A percentile compares a stretch with the other conserved stretches of the same genome.
Evolutionary conservation across 2,888 invertebrate genomes (phyloP).

Genomic region (Euzophera pinguis): DNA sequence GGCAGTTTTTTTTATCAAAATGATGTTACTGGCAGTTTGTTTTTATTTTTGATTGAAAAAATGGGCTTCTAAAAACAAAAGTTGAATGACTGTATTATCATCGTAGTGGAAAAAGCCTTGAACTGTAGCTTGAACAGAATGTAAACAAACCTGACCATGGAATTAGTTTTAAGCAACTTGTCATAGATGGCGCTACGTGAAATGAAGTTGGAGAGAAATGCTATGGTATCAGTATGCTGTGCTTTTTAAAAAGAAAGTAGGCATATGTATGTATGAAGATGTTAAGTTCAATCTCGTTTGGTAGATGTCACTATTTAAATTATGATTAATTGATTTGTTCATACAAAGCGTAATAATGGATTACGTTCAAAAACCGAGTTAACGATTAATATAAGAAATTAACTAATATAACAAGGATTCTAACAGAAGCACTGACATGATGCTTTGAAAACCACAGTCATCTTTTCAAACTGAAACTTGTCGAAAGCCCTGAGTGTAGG

Average conservation of each 20-base stretch:
- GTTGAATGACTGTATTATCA: neutral
- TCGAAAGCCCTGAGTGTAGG: too few relatives aligned
- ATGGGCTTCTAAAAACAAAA: neutral
- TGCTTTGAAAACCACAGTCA: too few relatives aligned
- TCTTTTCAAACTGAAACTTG: too few relatives aligned
- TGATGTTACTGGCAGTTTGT: neutral
- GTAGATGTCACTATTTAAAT: slow-evolving; percentile 5
- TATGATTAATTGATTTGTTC: neutral
- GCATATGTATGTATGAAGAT: neutral
- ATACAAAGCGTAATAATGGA: too few relatives aligned
- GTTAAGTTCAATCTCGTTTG: neutral
- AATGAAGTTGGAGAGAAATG: neutral
- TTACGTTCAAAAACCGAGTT: too few relatives aligned
- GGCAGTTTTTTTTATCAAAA: too few relatives aligned
- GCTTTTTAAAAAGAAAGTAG: neutral
- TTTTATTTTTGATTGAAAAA: neutral
- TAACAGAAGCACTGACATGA: too few relatives aligned
- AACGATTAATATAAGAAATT: too few relatives aligned
- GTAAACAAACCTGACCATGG: slow-evolving; percentile 64
- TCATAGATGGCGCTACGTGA: slow-evolving; percentile 48
- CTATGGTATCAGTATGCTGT: neutral
- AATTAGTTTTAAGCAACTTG: slow-evolving; percentile 31
- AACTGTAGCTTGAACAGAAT: slow-evolving; percentile 38
- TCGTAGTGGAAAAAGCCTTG: slow-evolving; percentile 34
- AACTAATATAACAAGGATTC: too few relatives aligned